Evolutionary conservation across 92 coral and sea anemone species (phyloP), one percentile per base, ranked within the genome.

Genomic region (Porites divaricata): DNA sequence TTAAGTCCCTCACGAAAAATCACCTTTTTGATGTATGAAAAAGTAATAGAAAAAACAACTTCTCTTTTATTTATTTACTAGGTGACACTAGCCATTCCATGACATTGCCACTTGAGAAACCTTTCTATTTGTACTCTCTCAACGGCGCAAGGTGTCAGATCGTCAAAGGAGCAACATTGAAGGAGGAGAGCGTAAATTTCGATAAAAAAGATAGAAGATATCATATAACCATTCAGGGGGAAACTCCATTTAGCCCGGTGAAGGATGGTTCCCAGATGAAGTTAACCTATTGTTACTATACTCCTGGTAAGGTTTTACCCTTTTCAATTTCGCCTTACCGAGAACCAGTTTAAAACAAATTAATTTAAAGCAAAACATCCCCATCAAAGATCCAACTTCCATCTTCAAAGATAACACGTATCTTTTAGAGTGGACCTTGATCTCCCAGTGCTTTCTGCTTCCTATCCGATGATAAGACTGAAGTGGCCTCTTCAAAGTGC

Each of bases 111-210:
- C 63, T 90, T 10, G 80, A 88, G 49, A 87, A 90, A 53, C 98
- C 95, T 2, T 94, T 94, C 77, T 94, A 92, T 63, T 50, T 92
- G 79, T 94, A 94, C 86, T 82, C 95, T 22, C 84, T 89, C 64
- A 88, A 88, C 56, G 93, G 95, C 70, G 84, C 81, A 17, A 77
- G 74, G 13, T 94, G 98, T 68, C 98, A 94, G 74, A 51, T 35
- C 52, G 95, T 94, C 78, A 87, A 81, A 76, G 95, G 98, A 68
- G 90, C 98, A 62, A 89, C 92, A 28, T 81, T 89, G 49, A 94
- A 78, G 80, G 83, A 85, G 70, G 98, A 94, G 75, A 78, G 78
- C 23, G 91, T 94, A 6, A 82, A 74, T 13, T 92, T 91, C 35
- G 92, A 91, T 41, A 80, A 84, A 22, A 81, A 83, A 66, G 86